Percentiles rank a stretch among this genome's conserved stretches.
Conservation (phyloP, 2,888 invertebrate genomes). For the Agonopterix subpropinquella region DNA sequence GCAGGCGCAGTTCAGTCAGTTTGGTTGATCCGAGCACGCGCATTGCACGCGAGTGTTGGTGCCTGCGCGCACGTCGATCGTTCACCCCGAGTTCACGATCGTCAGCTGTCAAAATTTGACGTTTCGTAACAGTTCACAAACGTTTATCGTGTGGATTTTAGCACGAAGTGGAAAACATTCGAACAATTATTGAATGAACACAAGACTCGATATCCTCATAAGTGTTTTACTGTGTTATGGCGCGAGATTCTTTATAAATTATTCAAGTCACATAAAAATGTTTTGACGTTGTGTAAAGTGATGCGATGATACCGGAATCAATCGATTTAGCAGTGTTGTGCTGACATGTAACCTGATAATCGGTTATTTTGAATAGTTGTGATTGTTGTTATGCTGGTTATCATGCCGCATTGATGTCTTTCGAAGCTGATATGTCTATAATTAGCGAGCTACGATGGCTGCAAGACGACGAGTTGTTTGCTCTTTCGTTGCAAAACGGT, state of each 20-base stretch:
- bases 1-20: slow-evolving; percentile 25
- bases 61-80: slow-evolving; percentile 41
- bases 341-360: slow-evolving; percentile 33
- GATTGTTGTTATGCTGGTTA: slow-evolving; percentile 50
- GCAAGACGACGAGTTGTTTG: slow-evolving; percentile 67
- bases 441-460: slow-evolving; percentile 70
- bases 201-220: slow-evolving; percentile 5
- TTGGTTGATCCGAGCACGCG: slow-evolving; percentile 51
- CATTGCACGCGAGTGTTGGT: slow-evolving; percentile 36
- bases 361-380: slow-evolving; percentile 31
- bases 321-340: slow-evolving; percentile 31
- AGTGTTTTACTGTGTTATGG: slow-evolving; percentile 25
- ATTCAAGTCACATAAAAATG: slow-evolving; percentile 33
- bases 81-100: slow-evolving; percentile 48
- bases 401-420: slow-evolving; percentile 61
- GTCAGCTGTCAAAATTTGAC: slow-evolving; percentile 64
- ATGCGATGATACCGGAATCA: slow-evolving; percentile 42
- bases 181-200: slow-evolving; percentile 10
- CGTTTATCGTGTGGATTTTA: slow-evolving; percentile 28
- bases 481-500: slow-evolving; percentile 71
- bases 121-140: slow-evolving; percentile 43
- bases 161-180: slow-evolving; percentile 18
- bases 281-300: slow-evolving; percentile 44
- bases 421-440: slow-evolving; percentile 69
- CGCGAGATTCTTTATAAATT: slow-evolving; percentile 41